phyloP scores from a whole-genome alignment of 2,797 vertebrate species.

The Centroberyx gerrardi region DNA sequence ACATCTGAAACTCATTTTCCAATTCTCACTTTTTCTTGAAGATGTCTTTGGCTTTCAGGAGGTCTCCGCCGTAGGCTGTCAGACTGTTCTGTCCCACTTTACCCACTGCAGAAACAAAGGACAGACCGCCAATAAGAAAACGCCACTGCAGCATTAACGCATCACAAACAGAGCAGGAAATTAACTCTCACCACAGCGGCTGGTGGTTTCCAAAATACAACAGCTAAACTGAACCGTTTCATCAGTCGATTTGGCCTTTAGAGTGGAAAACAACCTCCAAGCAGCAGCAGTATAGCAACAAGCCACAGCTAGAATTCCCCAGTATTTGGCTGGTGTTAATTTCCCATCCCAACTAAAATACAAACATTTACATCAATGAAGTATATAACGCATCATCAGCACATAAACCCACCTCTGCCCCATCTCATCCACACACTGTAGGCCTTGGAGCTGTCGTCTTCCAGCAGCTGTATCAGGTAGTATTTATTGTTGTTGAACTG shows the following conservation, averaged over 20 bases:
- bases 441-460: conserved; percentile 84
- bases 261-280: too few relatives aligned
- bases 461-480: conserved; percentile 92
- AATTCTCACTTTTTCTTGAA: conserved; percentile 91
- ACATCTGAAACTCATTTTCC: not conserved
- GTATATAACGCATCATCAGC: not conserved
- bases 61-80: conserved; percentile 83
- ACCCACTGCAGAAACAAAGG: conserved; percentile 84
- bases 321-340: not conserved
- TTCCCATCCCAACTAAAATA: not conserved
- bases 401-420: conserved; percentile 88
- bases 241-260: not conserved
- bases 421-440: conserved; percentile 95
- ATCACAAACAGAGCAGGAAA: not conserved
- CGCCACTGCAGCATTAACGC: not conserved
- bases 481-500: conserved; percentile 96
- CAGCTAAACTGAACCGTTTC: too few relatives aligned
- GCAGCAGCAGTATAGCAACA: too few relatives aligned
- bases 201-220: too few relatives aligned
- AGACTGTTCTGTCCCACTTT: conserved; percentile 90
- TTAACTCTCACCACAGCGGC: not conserved
- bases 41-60: conserved; percentile 89
- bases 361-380: not conserved
- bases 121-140: not conserved
- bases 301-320: not conserved